These are phyloP conservation scores for Nycticorax nycticorax DNA, from an alignment of 2,113 vertebrate genomes.

Conservation along the genomic window DNA sequence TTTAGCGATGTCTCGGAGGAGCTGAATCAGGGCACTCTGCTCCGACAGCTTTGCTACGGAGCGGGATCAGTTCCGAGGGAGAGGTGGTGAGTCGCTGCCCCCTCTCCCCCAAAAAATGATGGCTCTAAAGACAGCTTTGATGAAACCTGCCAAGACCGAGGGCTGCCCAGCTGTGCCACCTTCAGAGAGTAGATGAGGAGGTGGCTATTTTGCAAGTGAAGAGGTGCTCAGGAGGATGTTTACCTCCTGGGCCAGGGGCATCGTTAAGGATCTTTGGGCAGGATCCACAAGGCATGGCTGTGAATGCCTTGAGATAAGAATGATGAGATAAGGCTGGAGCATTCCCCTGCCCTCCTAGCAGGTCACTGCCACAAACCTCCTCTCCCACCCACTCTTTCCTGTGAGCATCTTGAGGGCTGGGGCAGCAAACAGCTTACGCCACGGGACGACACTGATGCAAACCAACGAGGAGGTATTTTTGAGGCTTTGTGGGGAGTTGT, in stretches of 20 bases:
- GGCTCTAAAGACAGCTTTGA: not conserved
- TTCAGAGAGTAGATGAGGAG: not conserved
- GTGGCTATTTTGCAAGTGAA: not conserved
- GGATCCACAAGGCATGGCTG: not conserved
- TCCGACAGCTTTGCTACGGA: fast-evolving
- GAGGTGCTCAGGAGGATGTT: not conserved
- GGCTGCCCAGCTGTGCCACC: not conserved
- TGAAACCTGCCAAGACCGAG: not conserved
- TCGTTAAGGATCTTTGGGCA: not conserved
- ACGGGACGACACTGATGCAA: not conserved
- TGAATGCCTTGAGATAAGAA: too few species aligned
- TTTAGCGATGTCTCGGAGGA: not conserved
- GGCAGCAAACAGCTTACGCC: not conserved
- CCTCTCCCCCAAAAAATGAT: not conserved
- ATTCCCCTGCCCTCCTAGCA: not conserved
- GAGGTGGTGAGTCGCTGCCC: not conserved
- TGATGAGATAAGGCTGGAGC: not conserved
- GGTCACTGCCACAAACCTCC: not conserved
- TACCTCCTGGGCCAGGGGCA: not conserved
- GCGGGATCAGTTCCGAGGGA: not conserved
- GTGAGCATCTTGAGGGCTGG: not conserved
- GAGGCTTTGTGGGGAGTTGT: not conserved
- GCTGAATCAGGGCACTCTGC: constrained; percentile 11
- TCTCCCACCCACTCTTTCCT: not conserved
- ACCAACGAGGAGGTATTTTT: not conserved